Conservation (phyloP, 2,888 invertebrate genomes). For the Arge pagana region DNA sequence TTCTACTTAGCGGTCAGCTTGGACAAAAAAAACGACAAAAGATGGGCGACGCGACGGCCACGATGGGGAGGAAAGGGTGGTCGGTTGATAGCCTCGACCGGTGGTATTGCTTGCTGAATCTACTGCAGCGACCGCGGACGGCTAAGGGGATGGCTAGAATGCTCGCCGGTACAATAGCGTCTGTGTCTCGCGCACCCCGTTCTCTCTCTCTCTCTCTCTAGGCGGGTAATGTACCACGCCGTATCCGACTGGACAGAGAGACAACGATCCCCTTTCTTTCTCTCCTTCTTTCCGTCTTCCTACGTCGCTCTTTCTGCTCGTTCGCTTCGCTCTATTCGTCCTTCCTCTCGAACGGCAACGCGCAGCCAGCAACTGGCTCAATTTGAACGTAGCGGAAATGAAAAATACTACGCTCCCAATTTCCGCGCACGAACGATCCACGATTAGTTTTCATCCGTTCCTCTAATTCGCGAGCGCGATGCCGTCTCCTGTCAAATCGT, state of each 20-base stretch:
- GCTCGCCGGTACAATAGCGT: conserved; percentile 19
- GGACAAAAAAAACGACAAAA: background rate
- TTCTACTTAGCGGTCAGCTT: conserved; percentile 13
- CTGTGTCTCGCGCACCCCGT: conserved; percentile 13
- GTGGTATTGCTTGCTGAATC: conserved; percentile 21
- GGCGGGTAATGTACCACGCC: conserved; percentile 18
- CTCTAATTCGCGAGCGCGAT: too few species aligned
- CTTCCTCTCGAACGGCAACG: too few species aligned
- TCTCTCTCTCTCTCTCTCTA: too few species aligned
- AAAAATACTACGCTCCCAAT: too few species aligned
- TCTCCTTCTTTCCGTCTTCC: conserved; percentile 17
- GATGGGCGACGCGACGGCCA: conserved; percentile 1
- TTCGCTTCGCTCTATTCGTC: background rate
- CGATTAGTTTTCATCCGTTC: too few species aligned
- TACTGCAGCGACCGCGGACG: conserved; percentile 19
- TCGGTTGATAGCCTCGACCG: conserved; percentile 20
- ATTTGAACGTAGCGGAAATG: too few species aligned
- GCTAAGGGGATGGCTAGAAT: conserved; percentile 10
- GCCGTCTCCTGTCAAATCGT: too few species aligned
- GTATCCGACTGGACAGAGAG: conserved; percentile 14
- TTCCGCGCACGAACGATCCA: too few species aligned
- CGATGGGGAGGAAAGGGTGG: conserved; percentile 7
- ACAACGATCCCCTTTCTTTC: conserved; percentile 4
- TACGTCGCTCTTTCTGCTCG: conserved; percentile 4
- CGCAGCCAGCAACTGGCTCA: too few species aligned